A percentile compares a stretch with the other conserved stretches of the same genome.
These are phyloP conservation scores for Prolemur simus DNA, from an alignment of 2,113 vertebrate species.

Conservation along the genomic window DNA sequence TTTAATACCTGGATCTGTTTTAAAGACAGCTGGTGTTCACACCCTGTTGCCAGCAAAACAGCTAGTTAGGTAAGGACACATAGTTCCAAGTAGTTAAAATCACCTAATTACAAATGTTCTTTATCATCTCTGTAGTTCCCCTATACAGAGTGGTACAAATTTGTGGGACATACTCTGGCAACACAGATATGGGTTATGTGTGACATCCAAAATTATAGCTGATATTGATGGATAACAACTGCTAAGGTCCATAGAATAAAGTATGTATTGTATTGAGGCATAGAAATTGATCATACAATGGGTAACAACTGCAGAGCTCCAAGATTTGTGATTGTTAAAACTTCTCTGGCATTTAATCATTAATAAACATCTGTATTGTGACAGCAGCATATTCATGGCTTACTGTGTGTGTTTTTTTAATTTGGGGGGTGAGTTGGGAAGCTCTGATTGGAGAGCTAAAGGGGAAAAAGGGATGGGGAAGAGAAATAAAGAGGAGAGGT, in stretches of 20 bases:
- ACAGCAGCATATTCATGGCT: slow-evolving; percentile 62
- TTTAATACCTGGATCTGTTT: slow-evolving; percentile 61
- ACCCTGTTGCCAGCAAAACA: slow-evolving; percentile 53
- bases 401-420: neutral
- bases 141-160: slow-evolving; percentile 46
- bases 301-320: slow-evolving; percentile 65
- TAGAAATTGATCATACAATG: slow-evolving; percentile 62
- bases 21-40: slow-evolving; percentile 38
- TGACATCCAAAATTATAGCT: slow-evolving; percentile 69
- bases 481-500: neutral
- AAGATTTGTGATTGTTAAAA: slow-evolving; percentile 78
- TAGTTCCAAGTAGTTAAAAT: slow-evolving; percentile 66
- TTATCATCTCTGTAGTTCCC: slow-evolving; percentile 62
- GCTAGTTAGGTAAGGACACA: slow-evolving; percentile 55
- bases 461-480: neutral
- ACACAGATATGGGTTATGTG: slow-evolving; percentile 64
- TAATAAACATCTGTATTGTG: slow-evolving; percentile 78
- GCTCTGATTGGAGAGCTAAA: slow-evolving; percentile 3
- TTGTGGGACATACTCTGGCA: slow-evolving; percentile 56
- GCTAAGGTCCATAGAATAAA: slow-evolving; percentile 60
- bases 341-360: slow-evolving; percentile 76
- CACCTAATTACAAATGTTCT: slow-evolving; percentile 62
- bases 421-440: neutral
- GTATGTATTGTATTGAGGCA: slow-evolving; percentile 73
- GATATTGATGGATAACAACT: slow-evolving; percentile 62